Percentiles rank a stretch among this genome's conserved stretches.
phyloP scores from a whole-genome alignment of 1,140 invertebrate genomes.

The Vollenhovia emeryi region DNA sequence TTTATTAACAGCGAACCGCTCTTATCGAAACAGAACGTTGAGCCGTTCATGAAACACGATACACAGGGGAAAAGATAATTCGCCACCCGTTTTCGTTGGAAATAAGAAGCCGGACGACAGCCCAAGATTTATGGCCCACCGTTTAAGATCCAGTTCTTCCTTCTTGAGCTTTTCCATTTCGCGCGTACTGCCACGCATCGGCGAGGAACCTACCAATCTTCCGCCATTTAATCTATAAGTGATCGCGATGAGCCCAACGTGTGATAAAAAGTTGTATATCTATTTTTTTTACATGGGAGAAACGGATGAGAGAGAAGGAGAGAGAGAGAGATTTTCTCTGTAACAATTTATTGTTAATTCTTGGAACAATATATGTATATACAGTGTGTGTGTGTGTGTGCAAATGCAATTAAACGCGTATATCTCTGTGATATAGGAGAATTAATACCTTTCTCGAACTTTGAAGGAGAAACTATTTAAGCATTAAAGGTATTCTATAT shows the following conservation, averaged over 20 bases:
- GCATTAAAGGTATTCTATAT: not conserved
- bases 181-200: conserved; percentile 8
- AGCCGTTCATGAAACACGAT: conserved; percentile 60
- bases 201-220: not conserved
- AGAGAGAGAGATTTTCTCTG: not conserved
- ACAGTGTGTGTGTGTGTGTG: too few species aligned
- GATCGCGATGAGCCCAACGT: not conserved
- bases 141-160: conserved; percentile 50
- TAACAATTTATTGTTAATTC: not conserved
- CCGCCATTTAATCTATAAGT: conserved; percentile 9
- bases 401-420: not conserved
- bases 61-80: conserved; percentile 57
- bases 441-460: not conserved
- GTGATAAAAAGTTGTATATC: not conserved
- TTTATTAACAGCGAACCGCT: conserved; percentile 72
- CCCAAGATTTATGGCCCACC: conserved; percentile 66
- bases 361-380: not conserved
- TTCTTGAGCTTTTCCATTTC: conserved; percentile 4
- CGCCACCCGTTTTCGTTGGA: conserved; percentile 61
- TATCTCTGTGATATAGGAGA: not conserved
- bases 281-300: not conserved
- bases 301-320: not conserved
- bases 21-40: conserved; percentile 67
- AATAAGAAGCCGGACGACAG: conserved; percentile 34
- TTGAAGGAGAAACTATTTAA: not conserved